Evolutionary conservation across 1,140 invertebrate species (phyloP).

Genomic region (Nasonia giraulti): DNA sequence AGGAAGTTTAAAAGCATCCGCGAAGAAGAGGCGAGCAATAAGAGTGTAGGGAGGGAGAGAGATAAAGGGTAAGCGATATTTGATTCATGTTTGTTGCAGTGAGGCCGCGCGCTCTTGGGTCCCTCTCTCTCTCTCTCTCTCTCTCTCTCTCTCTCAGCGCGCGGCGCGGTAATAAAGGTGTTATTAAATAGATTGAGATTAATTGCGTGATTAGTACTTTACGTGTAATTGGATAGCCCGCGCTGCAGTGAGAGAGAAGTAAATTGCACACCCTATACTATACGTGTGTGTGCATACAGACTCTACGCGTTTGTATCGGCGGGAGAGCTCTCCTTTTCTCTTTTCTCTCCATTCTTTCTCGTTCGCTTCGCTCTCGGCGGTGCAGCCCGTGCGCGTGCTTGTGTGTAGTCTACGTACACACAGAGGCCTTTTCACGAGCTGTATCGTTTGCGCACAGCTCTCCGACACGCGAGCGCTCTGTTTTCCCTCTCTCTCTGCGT

Average conservation of each 20-base stretch:
- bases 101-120: not conserved
- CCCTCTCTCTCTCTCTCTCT: too few relatives aligned
- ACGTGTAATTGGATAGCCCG: slow-evolving; percentile 51
- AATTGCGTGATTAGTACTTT: slow-evolving; percentile 69
- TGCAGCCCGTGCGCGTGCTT: too few relatives aligned
- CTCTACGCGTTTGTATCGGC: slow-evolving; percentile 25
- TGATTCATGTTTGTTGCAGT: slow-evolving; percentile 57
- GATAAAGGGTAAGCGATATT: slow-evolving; percentile 53
- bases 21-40: not conserved
- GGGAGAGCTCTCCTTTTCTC: not conserved
- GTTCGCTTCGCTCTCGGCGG: not conserved
- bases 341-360: slow-evolving; percentile 31
- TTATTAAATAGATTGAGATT: slow-evolving; percentile 73
- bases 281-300: not conserved
- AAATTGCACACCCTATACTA: slow-evolving; percentile 37
- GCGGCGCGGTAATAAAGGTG: slow-evolving; percentile 66
- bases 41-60: not conserved
- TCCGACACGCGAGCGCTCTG: slow-evolving; percentile 26
- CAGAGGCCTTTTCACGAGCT: slow-evolving; percentile 37
- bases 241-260: slow-evolving; percentile 16
- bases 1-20: slow-evolving; percentile 44
- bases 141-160: not conserved
- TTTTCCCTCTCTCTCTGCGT: not conserved
- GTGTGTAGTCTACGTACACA: not conserved
- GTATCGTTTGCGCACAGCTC: slow-evolving; percentile 14